Evolutionary conservation across 2,797 vertebrate species (phyloP).

Genomic region (Sebastes flavidus): DNA sequence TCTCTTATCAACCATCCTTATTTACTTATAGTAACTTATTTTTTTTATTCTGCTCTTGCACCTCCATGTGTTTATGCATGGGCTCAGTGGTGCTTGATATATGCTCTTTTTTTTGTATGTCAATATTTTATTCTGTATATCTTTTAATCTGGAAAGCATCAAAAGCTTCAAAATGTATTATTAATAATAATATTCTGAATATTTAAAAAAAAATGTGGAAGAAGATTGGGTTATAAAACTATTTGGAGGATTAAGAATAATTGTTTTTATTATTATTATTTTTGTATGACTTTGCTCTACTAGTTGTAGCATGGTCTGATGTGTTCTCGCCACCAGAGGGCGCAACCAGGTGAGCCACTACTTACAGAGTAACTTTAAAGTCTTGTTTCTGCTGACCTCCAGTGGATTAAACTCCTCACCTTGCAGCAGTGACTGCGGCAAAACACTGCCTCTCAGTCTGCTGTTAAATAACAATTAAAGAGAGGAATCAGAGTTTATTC

Average conservation of each 20-base stretch:
- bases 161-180: too few species aligned
- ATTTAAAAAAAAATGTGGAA: not conserved
- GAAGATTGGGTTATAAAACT: not conserved
- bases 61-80: too few species aligned
- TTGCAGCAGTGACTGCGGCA: not conserved
- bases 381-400: not conserved
- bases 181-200: not conserved
- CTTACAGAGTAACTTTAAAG: not conserved
- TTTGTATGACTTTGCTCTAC: not conserved
- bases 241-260: not conserved
- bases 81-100: too few species aligned
- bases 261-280: not conserved
- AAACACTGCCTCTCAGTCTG: not conserved
- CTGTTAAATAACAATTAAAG: fast-evolving
- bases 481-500: fast-evolving
- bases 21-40: too few species aligned
- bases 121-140: too few species aligned
- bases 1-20: too few species aligned
- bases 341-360: too few species aligned
- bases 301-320: not conserved
- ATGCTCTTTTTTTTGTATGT: too few species aligned
- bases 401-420: not conserved
- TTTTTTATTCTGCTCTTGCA: too few species aligned
- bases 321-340: not conserved
- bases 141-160: too few species aligned